Conservation (phyloP, 2,797 vertebrate genomes). For the Dermochelys coriacea region DNA sequence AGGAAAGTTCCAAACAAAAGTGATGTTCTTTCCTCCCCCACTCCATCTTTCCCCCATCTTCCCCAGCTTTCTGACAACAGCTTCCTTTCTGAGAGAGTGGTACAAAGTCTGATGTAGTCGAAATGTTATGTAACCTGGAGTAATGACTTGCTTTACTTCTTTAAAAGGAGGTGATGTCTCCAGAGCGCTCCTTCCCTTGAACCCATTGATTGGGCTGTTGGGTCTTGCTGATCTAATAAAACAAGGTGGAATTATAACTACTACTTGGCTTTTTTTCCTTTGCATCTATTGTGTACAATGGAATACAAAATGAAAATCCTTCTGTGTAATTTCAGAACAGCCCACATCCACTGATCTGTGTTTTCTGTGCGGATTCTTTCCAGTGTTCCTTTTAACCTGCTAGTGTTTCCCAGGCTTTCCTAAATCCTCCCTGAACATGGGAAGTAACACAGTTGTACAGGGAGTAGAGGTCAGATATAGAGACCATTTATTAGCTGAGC, state of each 20-base stretch:
- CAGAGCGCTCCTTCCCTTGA: slow-evolving; percentile 49
- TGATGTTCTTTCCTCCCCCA: not conserved
- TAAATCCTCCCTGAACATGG: not conserved
- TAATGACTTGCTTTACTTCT: slow-evolving; percentile 63
- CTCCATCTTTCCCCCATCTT: not conserved
- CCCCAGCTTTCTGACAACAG: not conserved
- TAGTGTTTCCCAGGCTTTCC: not conserved
- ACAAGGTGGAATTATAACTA: slow-evolving; percentile 12
- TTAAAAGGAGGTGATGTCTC: slow-evolving; percentile 69
- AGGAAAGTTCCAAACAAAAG: not conserved
- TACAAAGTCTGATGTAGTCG: slow-evolving; percentile 53
- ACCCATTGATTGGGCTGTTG: not conserved
- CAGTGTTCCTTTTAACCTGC: not conserved
- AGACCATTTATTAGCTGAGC: not conserved
- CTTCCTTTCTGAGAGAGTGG: slow-evolving; percentile 58
- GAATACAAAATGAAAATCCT: slow-evolving; percentile 22
- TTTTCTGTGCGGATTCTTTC: not conserved
- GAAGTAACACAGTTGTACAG: not conserved
- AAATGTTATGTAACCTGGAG: slow-evolving; percentile 63
- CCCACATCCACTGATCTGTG: not conserved
- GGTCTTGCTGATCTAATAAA: slow-evolving; percentile 5
- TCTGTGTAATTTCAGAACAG: not conserved
- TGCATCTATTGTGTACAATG: slow-evolving; percentile 13
- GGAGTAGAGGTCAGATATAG: not conserved
- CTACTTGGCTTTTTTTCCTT: not conserved